Evolutionary conservation across 1,140 invertebrate species (phyloP), one percentile per base, ranked within the genome.

Genomic region (Phthorimaea operculella): DNA sequence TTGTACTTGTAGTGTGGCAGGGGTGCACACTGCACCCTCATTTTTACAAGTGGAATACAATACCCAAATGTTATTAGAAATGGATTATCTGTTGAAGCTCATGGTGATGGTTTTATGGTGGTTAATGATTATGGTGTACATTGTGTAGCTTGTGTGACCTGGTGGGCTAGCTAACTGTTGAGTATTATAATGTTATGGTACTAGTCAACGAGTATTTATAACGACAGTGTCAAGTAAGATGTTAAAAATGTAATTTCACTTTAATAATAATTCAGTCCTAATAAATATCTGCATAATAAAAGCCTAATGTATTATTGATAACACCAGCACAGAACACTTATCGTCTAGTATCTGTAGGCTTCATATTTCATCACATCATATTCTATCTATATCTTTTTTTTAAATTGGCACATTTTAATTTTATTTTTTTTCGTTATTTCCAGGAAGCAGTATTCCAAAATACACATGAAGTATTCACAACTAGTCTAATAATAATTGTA

Each of bases 391-490:
- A n/a, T n/a, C n/a, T 28, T 28, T 2, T 28, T 28, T 6, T 28
- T 4, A 28, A 28, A 28, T 28, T 28, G 21, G 21, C 21, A 28
- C 21, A 2, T 48, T 48, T 34, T 42, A 36, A 58, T 53, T 52
- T 47, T 7, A 42, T 51, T 72, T 66, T 66, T 74, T 71, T 76
- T 28, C 21, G 60, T 80, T 74, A 72, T 81, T 84, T 81, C 49
- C 81, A 84, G 81, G 81, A 72, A 74, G 75, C 79, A 79, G 81
- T 83, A 77, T 83, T 76, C 81, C 81, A 77, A 83, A 84, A 81
- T 84, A 84, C 74, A 84, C 81, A 74, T 84, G 78, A 82, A 82
- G 79, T 82, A 67, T 74, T 74, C 61, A 72, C 76, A 70, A 57
- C 70, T 81, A 83, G 70, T 77, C 71, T 80, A 76, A 71, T 60